Conservation (phyloP, 35 echinoderm and acorn worm species). For the Stichopus chloronotus region DNA sequence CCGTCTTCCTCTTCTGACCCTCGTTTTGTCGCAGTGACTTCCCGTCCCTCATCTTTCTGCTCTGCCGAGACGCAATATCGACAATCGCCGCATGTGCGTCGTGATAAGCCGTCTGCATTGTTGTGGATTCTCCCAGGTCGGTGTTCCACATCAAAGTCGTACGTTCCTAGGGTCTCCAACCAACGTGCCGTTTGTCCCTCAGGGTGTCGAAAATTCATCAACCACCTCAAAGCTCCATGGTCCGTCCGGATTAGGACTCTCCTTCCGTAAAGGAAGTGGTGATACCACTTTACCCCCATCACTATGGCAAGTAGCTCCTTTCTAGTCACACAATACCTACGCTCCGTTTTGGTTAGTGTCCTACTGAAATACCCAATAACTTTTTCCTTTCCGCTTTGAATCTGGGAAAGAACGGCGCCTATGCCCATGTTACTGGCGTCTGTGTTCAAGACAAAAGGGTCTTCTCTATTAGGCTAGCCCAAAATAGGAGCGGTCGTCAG, state of each 20-base stretch:
- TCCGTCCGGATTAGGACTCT: conserved; percentile 60
- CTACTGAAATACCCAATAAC: not conserved
- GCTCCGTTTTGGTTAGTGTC: not conserved
- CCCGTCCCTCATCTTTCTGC: not conserved
- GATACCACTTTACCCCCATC: conserved; percentile 62
- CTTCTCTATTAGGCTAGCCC: conserved; percentile 71
- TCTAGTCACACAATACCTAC: too few relatives aligned
- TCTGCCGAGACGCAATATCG: not conserved
- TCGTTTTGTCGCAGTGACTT: not conserved
- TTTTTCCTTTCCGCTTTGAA: not conserved
- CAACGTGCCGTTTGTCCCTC: conserved; percentile 26
- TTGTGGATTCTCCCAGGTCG: conserved; percentile 46
- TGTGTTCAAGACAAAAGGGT: too few relatives aligned
- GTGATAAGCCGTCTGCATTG: conserved; percentile 35
- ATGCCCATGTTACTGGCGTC: conserved; percentile 52
- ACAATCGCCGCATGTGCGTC: conserved; percentile 9
- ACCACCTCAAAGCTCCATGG: conserved; percentile 65
- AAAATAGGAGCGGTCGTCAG: conserved; percentile 64
- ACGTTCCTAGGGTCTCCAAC: not conserved
- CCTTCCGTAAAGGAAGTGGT: conserved; percentile 67
- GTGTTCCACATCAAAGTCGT: conserved; percentile 67
- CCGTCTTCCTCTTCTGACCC: not conserved
- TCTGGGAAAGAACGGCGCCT: not conserved
- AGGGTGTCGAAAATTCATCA: conserved; percentile 57
- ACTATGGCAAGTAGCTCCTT: conserved; percentile 64